phyloP scores from a whole-genome alignment of 2,113 vertebrate species.

The Apteryx owenii region DNA sequence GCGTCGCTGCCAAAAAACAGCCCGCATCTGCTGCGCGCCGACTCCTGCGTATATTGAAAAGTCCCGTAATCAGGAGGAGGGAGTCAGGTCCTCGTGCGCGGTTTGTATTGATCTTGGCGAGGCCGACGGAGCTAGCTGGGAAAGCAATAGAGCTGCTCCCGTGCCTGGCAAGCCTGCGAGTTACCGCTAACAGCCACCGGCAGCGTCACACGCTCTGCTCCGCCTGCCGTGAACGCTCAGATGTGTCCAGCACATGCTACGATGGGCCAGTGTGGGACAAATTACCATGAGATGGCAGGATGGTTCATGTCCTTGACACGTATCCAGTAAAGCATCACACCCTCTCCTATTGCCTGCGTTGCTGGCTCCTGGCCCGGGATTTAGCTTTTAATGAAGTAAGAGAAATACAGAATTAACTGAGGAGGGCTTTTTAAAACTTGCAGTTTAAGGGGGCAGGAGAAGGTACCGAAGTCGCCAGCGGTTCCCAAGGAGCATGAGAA shows the following conservation, averaged over 20 bases:
- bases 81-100: not conserved
- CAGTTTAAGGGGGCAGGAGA: not conserved
- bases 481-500: not conserved
- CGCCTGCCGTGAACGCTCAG: not conserved
- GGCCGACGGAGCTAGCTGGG: not conserved
- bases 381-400: not conserved
- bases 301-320: constrained; percentile 6
- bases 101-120: rapidly evolving
- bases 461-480: not conserved
- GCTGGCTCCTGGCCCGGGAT: not conserved
- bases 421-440: constrained; percentile 19
- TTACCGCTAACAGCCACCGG: rapidly evolving
- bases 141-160: not conserved
- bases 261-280: not conserved
- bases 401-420: not conserved
- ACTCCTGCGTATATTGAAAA: not conserved
- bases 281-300: not conserved
- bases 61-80: not conserved
- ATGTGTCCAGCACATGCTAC: not conserved
- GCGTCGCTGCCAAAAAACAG: not conserved
- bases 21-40: rapidly evolving
- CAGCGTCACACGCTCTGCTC: not conserved
- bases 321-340: constrained; percentile 7
- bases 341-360: not conserved
- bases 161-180: not conserved